Conservation (phyloP, 2,113 vertebrate species). For the Oncorhynchus nerka region DNA sequence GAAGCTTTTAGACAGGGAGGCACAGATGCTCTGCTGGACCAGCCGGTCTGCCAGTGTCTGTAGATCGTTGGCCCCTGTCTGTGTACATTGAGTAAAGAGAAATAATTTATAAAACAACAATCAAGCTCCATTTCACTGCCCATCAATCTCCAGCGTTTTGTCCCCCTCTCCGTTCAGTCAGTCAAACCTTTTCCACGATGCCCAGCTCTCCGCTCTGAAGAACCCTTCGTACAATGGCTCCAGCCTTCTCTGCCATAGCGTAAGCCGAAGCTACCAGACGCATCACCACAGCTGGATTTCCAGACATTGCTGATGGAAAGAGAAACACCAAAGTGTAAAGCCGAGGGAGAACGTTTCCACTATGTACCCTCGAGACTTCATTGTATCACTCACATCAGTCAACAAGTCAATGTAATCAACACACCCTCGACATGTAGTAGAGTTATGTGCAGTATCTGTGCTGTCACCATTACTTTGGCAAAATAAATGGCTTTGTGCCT, state of each 20-base stretch:
- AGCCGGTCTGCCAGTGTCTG: constrained; percentile 94
- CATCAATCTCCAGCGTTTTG: not conserved
- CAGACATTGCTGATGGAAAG: constrained; percentile 76
- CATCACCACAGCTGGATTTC: constrained; percentile 80
- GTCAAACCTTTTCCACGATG: constrained; percentile 90
- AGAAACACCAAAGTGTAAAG: not conserved
- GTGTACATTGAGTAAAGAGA: constrained; percentile 14
- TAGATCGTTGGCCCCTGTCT: constrained; percentile 88
- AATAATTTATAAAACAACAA: not conserved
- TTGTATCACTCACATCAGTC: not conserved
- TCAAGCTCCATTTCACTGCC: not conserved
- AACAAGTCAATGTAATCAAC: not conserved
- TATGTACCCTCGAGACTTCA: constrained; percentile 34
- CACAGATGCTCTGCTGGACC: constrained; percentile 91
- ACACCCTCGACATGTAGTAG: not conserved
- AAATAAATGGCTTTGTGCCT: too few relatives aligned
- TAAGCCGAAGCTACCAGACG: constrained; percentile 86
- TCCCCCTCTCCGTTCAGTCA: not conserved
- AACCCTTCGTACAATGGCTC: constrained; percentile 83
- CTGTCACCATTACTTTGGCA: not conserved
- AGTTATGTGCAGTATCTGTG: not conserved
- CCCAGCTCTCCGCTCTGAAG: constrained; percentile 88
- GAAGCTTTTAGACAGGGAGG: constrained; percentile 86
- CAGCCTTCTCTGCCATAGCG: constrained; percentile 86
- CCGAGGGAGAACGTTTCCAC: not conserved